A percentile compares a stretch with the other conserved stretches of the same genome.
These are phyloP conservation scores for Cheirogaleus medius DNA, from an alignment of 2,113 vertebrate genomes.

Conservation along the genomic window DNA sequence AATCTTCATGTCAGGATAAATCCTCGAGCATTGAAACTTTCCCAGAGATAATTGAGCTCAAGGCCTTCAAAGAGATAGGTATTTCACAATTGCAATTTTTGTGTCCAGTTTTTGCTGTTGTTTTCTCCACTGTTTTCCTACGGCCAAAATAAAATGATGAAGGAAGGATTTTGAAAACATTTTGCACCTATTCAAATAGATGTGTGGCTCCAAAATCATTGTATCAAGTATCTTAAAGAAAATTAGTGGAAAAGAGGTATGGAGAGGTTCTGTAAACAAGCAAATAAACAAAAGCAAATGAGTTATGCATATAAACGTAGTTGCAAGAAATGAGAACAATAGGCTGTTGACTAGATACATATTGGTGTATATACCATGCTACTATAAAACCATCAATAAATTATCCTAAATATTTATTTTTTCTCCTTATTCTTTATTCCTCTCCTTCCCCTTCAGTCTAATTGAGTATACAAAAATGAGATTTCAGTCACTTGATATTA, in stretches of 20 bases:
- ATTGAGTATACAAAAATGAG: not conserved
- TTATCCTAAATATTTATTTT: not conserved
- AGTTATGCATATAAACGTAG: not conserved
- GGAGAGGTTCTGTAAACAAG: not conserved
- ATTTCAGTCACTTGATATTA: not conserved
- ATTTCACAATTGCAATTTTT: not conserved
- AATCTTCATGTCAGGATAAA: constrained; percentile 25
- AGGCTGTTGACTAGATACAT: not conserved
- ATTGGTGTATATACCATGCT: not conserved
- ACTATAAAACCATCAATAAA: not conserved
- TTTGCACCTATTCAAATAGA: not conserved
- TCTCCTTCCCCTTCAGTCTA: not conserved
- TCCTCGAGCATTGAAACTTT: not conserved
- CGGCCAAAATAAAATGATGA: not conserved
- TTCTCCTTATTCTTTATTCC: not conserved
- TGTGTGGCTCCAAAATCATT: not conserved
- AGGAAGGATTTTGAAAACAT: not conserved
- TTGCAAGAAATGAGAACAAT: rapidly evolving
- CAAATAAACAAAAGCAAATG: not conserved
- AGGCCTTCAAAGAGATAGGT: not conserved
- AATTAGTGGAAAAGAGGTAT: not conserved
- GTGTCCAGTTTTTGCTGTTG: not conserved
- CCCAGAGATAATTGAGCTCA: not conserved
- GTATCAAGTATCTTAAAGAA: not conserved
- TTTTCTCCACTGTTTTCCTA: not conserved